Evolutionary conservation across 2,797 vertebrate species (phyloP), one percentile per base, ranked within the genome.

Genomic region (Astyanax mexicanus): DNA sequence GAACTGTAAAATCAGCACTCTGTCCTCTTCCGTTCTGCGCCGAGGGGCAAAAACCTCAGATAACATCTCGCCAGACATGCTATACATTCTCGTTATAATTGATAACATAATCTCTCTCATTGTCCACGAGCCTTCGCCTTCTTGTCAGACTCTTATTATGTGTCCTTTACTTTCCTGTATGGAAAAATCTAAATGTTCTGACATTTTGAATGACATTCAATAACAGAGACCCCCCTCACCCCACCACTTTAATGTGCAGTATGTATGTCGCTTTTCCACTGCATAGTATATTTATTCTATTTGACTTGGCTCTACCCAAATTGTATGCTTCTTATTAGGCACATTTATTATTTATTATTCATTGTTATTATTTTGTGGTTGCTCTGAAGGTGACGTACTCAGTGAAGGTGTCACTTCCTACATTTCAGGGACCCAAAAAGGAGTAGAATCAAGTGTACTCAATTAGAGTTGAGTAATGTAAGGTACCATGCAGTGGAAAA

Each of bases 101-200:
- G 65, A 68, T 65, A 78, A 44, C 25, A 55, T 52, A 58, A 75
- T 66, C 54, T 29, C 49, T 40, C 11, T 72, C 7, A 71, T 64
- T 74, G 70, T 72, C 57, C 55, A 25, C 38, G 0, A 75, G 67
- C 38, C 12, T n/a, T 66, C 65, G 35, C 25, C 19, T 40, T 29
- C n/a, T 42, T 51, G n/a, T 66, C 23, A 12, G 52, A 9, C 52
- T 35, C n/a, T 25, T 62, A 74, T 27, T 58, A 72, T 75, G 72
- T 49, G 73, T 32, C 57, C 37, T 17, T 71, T 52, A 37, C 77
- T 67, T 83, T 81, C 74, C 57, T 83, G 60, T 49, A 35, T 80
- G 61, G 29, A n/a, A 58, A 27, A 70, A 54, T 69, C 23, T 21
- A 29, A 32, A 17, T 51, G n/a, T 42, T 54, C 27, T 27, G 12